Percentiles rank a stretch among this genome's conserved stretches.
Evolutionary conservation across 2,888 invertebrate species (phyloP).

Genomic region (Zele albiditarsus): DNA sequence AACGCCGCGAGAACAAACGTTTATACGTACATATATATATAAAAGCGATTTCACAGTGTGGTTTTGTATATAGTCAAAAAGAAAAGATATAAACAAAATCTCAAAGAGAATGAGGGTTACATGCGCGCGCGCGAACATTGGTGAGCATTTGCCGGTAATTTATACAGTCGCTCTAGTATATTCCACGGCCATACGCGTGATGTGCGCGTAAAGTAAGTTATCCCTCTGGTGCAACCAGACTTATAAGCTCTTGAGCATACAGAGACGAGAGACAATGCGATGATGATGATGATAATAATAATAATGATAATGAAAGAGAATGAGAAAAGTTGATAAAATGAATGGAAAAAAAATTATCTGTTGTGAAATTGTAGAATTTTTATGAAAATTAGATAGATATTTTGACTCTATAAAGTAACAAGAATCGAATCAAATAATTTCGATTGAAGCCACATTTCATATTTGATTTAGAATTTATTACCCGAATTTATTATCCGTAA

Average conservation of each 20-base stretch:
- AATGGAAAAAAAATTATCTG: background rate
- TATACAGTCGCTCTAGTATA: constrained; percentile 55
- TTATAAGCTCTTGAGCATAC: constrained; percentile 17
- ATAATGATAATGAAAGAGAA: background rate
- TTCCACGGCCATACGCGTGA: background rate
- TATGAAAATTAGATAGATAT: too few relatives aligned
- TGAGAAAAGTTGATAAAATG: background rate
- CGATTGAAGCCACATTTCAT: too few relatives aligned
- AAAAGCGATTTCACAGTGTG: background rate
- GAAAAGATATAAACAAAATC: constrained; percentile 23
- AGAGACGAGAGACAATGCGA: constrained; percentile 7
- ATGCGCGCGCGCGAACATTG: background rate
- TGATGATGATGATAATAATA: background rate
- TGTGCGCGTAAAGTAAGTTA: constrained; percentile 62
- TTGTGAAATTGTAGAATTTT: background rate
- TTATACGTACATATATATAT: background rate
- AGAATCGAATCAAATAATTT: too few relatives aligned
- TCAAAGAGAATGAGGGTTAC: constrained; percentile 27
- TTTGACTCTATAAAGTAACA: too few relatives aligned
- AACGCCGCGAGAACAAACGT: constrained; percentile 25
- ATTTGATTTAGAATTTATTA: too few relatives aligned
- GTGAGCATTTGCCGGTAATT: constrained; percentile 61
- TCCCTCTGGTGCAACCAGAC: constrained; percentile 50
- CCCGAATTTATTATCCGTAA: too few relatives aligned
- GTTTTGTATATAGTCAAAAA: constrained; percentile 3